Conservation (phyloP, 2,113 vertebrate species). For the Speoplatyrhinus poulsoni region DNA sequence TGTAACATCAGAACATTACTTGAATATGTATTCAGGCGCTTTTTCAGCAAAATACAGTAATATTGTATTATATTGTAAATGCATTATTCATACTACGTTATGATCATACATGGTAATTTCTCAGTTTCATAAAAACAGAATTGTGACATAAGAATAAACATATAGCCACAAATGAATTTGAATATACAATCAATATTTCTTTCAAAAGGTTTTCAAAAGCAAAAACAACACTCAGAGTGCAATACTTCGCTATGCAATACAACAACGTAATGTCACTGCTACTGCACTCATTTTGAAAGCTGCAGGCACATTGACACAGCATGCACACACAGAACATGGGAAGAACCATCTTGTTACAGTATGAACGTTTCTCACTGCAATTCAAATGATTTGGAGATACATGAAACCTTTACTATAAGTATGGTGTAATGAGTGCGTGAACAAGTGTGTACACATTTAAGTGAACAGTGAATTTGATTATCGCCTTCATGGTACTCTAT, state of each 20-base stretch:
- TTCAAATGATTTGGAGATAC: slow-evolving; percentile 6
- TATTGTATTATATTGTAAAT: too few relatives aligned
- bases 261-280: too few relatives aligned
- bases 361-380: background rate
- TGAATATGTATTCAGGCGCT: background rate
- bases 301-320: too few relatives aligned
- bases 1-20: slow-evolving; percentile 47
- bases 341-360: too few relatives aligned
- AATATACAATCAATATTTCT: slow-evolving; percentile 23
- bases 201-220: slow-evolving; percentile 12
- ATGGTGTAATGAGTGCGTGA: background rate
- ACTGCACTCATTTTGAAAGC: too few relatives aligned
- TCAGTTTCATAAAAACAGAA: slow-evolving; percentile 1
- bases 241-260: too few relatives aligned
- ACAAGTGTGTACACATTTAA: too few relatives aligned
- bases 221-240: slow-evolving; percentile 9
- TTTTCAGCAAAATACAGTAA: too few relatives aligned
- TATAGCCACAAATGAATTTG: slow-evolving; percentile 27
- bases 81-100: slow-evolving; percentile 31
- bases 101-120: slow-evolving; percentile 25
- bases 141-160: slow-evolving; percentile 29
- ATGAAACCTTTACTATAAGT: background rate
- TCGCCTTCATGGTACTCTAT: background rate
- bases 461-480: too few relatives aligned
- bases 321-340: too few relatives aligned